Percentiles rank a stretch among this genome's conserved stretches.
Evolutionary conservation across 2,113 vertebrate genomes (phyloP).

Genomic region (Capreolus pygargus): DNA sequence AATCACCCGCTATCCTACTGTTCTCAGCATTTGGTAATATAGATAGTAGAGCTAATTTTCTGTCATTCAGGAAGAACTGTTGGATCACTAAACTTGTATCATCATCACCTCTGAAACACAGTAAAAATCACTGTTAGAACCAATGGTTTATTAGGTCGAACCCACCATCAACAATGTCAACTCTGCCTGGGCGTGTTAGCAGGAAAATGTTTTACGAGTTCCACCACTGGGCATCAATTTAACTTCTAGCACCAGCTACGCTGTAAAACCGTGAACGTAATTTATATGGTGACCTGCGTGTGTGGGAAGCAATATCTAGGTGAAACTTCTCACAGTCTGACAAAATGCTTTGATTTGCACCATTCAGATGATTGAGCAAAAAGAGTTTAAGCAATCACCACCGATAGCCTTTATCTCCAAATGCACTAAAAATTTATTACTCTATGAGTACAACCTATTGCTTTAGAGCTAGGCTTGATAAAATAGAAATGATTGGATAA

Average conservation of each 20-base stretch:
- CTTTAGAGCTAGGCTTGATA: slow-evolving; percentile 73
- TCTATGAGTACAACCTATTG: slow-evolving; percentile 63
- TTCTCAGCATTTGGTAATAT: slow-evolving; percentile 49
- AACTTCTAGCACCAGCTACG: slow-evolving; percentile 74
- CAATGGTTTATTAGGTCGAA: slow-evolving; percentile 79
- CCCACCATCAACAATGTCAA: slow-evolving; percentile 77
- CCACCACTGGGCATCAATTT: slow-evolving; percentile 79
- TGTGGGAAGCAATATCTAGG: slow-evolving; percentile 76
- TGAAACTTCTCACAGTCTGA: slow-evolving; percentile 80
- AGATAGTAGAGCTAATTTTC: slow-evolving; percentile 76
- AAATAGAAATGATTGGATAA: slow-evolving; percentile 75
- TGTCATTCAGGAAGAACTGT: slow-evolving; percentile 70
- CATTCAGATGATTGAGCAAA: slow-evolving; percentile 81
- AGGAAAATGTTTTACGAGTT: slow-evolving; percentile 81
- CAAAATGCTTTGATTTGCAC: slow-evolving; percentile 82
- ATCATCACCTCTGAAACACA: slow-evolving; percentile 75
- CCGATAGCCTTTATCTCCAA: slow-evolving; percentile 76
- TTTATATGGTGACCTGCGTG: slow-evolving; percentile 76
- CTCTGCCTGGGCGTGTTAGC: slow-evolving; percentile 74
- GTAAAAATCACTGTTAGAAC: slow-evolving; percentile 78
- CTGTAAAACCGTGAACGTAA: slow-evolving; percentile 74
- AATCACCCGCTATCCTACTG: slow-evolving; percentile 34
- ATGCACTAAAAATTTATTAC: slow-evolving; percentile 73
- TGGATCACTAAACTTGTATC: slow-evolving; percentile 76
- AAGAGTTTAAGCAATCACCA: slow-evolving; percentile 76